Percentiles rank a stretch among this genome's conserved stretches.
Evolutionary conservation across 1,140 invertebrate genomes (phyloP).

Genomic region (Homalodisca vitripennis): DNA sequence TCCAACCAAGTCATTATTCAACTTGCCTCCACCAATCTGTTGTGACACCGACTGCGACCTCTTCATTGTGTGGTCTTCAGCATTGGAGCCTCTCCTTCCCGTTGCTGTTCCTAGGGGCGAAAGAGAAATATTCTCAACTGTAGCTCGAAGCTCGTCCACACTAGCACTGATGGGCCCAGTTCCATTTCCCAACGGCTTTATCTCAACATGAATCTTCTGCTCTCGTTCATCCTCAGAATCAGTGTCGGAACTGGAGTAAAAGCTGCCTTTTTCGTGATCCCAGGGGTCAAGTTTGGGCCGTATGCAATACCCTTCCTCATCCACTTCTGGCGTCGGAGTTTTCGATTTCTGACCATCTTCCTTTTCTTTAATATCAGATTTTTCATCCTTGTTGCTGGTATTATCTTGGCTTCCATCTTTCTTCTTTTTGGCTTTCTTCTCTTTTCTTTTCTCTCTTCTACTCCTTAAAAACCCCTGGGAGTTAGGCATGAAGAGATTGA

Average conservation of each 20-base stretch:
- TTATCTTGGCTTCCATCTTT: constrained; percentile 65
- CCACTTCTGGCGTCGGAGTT: constrained; percentile 73
- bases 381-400: constrained; percentile 75
- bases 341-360: constrained; percentile 62
- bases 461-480: constrained; percentile 91
- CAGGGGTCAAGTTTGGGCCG: constrained; percentile 69
- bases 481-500: too few species aligned
- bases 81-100: constrained; percentile 57
- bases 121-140: constrained; percentile 86
- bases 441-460: constrained; percentile 81
- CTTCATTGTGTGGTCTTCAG: constrained; percentile 70
- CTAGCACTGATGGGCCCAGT: constrained; percentile 85
- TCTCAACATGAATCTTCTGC: constrained; percentile 90
- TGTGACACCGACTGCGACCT: constrained; percentile 76
- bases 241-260: constrained; percentile 89
- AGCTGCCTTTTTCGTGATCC: constrained; percentile 70
- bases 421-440: constrained; percentile 85
- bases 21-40: constrained; percentile 68
- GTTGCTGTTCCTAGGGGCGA: constrained; percentile 67
- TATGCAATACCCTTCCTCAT: constrained; percentile 94
- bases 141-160: constrained; percentile 89
- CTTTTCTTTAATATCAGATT: too few species aligned
- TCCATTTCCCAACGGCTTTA: constrained; percentile 89
- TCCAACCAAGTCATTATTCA: constrained; percentile 75
- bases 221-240: constrained; percentile 88